These are phyloP conservation scores for Athalia circularis DNA, from an alignment of 2,888 invertebrate species.

Conservation along the genomic window DNA sequence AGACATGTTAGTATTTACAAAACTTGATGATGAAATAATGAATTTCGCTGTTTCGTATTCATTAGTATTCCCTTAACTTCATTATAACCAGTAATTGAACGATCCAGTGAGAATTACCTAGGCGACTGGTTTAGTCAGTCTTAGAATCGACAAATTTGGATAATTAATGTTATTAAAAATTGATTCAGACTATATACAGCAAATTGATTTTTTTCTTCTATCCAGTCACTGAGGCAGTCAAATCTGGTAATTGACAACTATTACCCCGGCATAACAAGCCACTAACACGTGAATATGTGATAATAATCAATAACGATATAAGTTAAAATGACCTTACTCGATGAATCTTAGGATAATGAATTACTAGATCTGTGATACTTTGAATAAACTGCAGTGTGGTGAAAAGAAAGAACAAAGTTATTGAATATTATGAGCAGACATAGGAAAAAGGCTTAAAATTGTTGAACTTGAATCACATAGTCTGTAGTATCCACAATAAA, in stretches of 20 bases:
- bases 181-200: slow-evolving; percentile 14
- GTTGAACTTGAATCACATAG: slow-evolving; percentile 12
- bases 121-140: slow-evolving; percentile 37
- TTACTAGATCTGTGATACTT: slow-evolving; percentile 12
- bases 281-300: slow-evolving; percentile 12
- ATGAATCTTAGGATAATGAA: slow-evolving; percentile 20
- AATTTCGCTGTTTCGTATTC: slow-evolving; percentile 16
- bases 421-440: slow-evolving; percentile 22
- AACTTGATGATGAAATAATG: background rate
- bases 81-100: slow-evolving; percentile 40
- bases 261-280: slow-evolving; percentile 21
- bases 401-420: background rate
- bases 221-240: background rate
- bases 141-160: slow-evolving; percentile 14
- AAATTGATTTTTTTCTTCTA: background rate
- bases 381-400: slow-evolving; percentile 1
- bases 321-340: slow-evolving; percentile 30
- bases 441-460: slow-evolving; percentile 24
- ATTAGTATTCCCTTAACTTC: slow-evolving; percentile 15
- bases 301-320: slow-evolving; percentile 27
- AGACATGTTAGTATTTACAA: slow-evolving; percentile 40
- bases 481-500: slow-evolving; percentile 20
- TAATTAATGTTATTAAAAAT: slow-evolving; percentile 4
- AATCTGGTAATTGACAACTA: slow-evolving; percentile 14
- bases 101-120: slow-evolving; percentile 39